These are phyloP conservation scores for Gyrodactylus bullatarudis DNA, from an alignment of 1,140 invertebrate genomes.

Conservation along the genomic window DNA sequence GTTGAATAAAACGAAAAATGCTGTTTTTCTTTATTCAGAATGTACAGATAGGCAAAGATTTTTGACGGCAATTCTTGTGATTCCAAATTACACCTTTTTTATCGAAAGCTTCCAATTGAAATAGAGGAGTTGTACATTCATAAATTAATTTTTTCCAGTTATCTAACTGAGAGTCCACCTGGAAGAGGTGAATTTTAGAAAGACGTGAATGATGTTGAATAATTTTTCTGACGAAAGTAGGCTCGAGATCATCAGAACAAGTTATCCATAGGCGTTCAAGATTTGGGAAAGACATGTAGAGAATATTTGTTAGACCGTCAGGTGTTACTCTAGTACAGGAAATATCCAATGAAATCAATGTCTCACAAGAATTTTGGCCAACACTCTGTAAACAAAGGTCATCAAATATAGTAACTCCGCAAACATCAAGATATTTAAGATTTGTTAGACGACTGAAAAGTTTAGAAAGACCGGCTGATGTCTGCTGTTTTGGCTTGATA, in stretches of 20 bases:
- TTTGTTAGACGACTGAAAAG: neutral
- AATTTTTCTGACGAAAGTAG: neutral
- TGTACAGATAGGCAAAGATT: neutral
- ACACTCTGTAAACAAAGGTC: neutral
- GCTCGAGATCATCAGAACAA: neutral
- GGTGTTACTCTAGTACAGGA: neutral
- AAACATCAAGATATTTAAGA: neutral
- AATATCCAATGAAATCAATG: neutral
- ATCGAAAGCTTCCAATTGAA: neutral
- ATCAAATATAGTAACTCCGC: neutral
- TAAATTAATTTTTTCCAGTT: neutral
- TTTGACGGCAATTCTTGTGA: neutral
- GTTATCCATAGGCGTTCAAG: neutral
- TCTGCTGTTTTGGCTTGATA: neutral
- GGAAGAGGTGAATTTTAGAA: neutral
- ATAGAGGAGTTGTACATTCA: neutral
- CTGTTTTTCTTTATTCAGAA: neutral
- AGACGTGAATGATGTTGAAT: neutral
- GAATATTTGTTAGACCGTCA: neutral
- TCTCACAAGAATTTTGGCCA: neutral
- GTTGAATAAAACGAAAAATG: neutral
- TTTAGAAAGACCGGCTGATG: neutral
- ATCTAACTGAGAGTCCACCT: neutral
- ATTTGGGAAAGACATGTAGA: neutral
- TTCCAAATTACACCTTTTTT: neutral